A percentile compares a stretch with the other conserved stretches of the same genome.
phyloP scores from a whole-genome alignment of 2,797 vertebrate species.

The Darevskia mixta region DNA sequence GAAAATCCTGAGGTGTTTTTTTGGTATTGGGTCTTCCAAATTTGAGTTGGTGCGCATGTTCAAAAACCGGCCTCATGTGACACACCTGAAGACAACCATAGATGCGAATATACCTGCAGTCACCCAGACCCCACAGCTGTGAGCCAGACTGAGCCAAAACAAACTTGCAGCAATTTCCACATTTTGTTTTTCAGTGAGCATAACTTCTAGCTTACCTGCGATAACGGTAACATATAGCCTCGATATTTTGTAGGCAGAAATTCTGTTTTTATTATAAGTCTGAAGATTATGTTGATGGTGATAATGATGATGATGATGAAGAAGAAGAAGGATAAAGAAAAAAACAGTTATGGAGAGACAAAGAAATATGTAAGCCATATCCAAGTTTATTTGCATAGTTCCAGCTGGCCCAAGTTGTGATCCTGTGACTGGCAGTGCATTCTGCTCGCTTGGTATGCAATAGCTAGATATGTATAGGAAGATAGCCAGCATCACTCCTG shows the following conservation, averaged over 20 bases:
- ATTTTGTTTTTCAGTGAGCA: not conserved
- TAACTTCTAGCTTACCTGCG: slow-evolving; percentile 81
- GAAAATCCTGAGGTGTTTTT: no score
- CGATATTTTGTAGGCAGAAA: slow-evolving; percentile 91
- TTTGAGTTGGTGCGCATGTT: no score
- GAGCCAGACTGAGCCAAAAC: no score
- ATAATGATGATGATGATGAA: no score
- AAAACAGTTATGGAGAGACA: not conserved
- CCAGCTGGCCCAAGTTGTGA: not conserved
- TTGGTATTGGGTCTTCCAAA: no score
- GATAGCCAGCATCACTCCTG: no score
- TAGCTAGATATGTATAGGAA: not conserved
- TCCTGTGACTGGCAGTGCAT: not conserved
- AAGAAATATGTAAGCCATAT: not conserved
- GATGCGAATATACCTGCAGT: no score
- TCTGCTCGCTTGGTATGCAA: not conserved
- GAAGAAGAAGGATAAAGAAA: not conserved
- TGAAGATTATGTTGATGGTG: slow-evolving; percentile 46
- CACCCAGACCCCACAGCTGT: no score
- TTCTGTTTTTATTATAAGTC: slow-evolving; percentile 94
- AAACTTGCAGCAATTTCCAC: no score
- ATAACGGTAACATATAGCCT: slow-evolving; percentile 88
- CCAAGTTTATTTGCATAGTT: not conserved
- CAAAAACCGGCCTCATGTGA: no score
- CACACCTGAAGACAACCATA: no score